phyloP scores from a whole-genome alignment of 2,888 invertebrate genomes.

The Athrips mouffetella region DNA sequence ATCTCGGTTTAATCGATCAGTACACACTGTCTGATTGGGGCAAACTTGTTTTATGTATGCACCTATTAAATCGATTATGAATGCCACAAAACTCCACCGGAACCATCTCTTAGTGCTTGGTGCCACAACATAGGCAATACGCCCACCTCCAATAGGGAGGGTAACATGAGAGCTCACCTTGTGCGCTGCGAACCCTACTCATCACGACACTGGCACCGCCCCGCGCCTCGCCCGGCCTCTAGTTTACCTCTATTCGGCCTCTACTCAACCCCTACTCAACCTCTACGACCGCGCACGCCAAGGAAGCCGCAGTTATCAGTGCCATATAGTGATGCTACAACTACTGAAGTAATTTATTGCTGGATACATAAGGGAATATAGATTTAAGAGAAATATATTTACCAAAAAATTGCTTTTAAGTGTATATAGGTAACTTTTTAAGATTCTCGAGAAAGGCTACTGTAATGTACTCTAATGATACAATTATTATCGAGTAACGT shows the following conservation, averaged over 20 bases:
- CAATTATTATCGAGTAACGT: conserved; percentile 77
- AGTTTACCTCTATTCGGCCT: too few species aligned
- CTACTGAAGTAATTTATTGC: conserved; percentile 77
- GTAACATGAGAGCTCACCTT: conserved; percentile 76
- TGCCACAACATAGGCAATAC: conserved; percentile 76
- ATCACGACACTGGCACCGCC: conserved; percentile 52
- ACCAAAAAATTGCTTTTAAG: conserved; percentile 74
- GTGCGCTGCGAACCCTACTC: conserved; percentile 78
- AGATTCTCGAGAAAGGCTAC: conserved; percentile 77
- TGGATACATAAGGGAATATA: conserved; percentile 77
- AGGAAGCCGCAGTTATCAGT: conserved; percentile 41
- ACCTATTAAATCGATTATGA: conserved; percentile 46
- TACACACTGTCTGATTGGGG: too few species aligned
- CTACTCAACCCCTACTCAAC: not conserved
- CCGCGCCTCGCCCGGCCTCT: not conserved
- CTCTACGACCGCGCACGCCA: conserved; percentile 22
- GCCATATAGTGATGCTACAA: conserved; percentile 67
- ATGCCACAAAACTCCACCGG: conserved; percentile 60
- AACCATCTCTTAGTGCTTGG: conserved; percentile 71
- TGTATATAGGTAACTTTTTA: conserved; percentile 78
- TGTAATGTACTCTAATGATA: conserved; percentile 78
- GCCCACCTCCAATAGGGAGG: conserved; percentile 79
- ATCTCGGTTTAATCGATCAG: too few species aligned
- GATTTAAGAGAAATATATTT: conserved; percentile 77
- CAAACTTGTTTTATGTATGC: too few species aligned